These are phyloP conservation scores for Wiebesia pumilae DNA, from an alignment of 1,140 invertebrate genomes.

Conservation along the genomic window DNA sequence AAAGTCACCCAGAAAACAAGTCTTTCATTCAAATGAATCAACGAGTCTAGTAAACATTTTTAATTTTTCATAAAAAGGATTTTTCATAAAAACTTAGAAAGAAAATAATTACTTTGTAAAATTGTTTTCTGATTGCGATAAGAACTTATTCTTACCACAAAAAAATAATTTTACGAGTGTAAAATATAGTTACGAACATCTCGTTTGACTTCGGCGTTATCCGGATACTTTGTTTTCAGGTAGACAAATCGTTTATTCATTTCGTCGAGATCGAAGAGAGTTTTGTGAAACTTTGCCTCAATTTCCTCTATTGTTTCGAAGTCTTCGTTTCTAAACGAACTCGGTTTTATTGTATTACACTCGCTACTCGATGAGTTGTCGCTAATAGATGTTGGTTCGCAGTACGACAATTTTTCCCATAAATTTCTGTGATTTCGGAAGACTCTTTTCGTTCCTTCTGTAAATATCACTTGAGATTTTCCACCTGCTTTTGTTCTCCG, in stretches of 20 bases:
- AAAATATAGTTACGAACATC: too few relatives aligned
- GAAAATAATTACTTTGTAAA: too few relatives aligned
- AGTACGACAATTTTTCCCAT: neutral
- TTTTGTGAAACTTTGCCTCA: neutral
- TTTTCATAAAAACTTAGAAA: too few relatives aligned
- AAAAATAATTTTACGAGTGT: too few relatives aligned
- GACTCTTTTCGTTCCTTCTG: neutral
- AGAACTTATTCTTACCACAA: neutral
- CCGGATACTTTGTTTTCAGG: neutral
- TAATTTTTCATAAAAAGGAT: too few relatives aligned
- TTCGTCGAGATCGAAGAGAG: slow-evolving; percentile 2
- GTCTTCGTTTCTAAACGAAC: neutral
- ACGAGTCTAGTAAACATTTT: too few relatives aligned
- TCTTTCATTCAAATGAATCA: too few relatives aligned
- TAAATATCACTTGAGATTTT: neutral
- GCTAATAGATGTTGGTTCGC: too few relatives aligned
- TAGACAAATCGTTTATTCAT: neutral
- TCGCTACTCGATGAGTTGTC: neutral
- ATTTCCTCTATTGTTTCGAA: neutral
- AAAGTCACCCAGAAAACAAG: too few relatives aligned
- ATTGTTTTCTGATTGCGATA: neutral
- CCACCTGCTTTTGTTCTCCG: neutral
- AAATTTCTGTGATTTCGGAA: too few relatives aligned
- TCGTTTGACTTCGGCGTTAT: neutral
- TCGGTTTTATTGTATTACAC: neutral